phyloP scores from a whole-genome alignment of 1,140 invertebrate species.

The Pachyrhynchus sulphureomaculatus region DNA sequence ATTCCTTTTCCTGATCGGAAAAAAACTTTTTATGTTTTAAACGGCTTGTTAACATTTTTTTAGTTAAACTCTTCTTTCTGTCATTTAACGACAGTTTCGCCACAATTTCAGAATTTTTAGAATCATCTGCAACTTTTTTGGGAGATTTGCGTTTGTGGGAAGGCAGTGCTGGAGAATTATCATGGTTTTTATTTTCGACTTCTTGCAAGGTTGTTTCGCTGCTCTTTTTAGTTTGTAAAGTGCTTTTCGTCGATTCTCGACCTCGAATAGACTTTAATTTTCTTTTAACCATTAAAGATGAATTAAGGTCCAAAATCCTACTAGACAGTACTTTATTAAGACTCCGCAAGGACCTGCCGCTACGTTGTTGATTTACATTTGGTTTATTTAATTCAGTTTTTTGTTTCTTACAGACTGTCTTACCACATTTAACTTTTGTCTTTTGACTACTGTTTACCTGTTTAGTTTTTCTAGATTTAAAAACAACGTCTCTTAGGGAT shows the following conservation, averaged over 20 bases:
- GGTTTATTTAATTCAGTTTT: neutral
- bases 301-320: slow-evolving; percentile 45
- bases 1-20: slow-evolving; percentile 38
- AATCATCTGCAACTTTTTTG: neutral
- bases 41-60: slow-evolving; percentile 29
- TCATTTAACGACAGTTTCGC: neutral
- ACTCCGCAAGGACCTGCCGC: slow-evolving; percentile 28
- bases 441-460: slow-evolving; percentile 13
- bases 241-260: slow-evolving; percentile 21
- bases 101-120: neutral
- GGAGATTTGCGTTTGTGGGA: slow-evolving; percentile 1
- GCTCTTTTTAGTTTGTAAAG: neutral
- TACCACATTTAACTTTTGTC: slow-evolving; percentile 37
- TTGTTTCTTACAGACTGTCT: slow-evolving; percentile 24
- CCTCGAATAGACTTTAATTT: slow-evolving; percentile 35
- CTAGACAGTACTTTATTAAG: slow-evolving; percentile 45
- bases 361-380: slow-evolving; percentile 5
- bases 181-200: neutral
- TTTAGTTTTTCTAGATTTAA: slow-evolving; percentile 30
- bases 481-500: slow-evolving; percentile 47
- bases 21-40: slow-evolving; percentile 42
- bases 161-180: slow-evolving; percentile 7
- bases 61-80: slow-evolving; percentile 13
- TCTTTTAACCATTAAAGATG: slow-evolving; percentile 40
- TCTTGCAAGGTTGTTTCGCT: neutral